Percentiles rank a stretch among this genome's conserved stretches.
Evolutionary conservation across 2,113 vertebrate species (phyloP).

Genomic region (Arothron firmamentum): DNA sequence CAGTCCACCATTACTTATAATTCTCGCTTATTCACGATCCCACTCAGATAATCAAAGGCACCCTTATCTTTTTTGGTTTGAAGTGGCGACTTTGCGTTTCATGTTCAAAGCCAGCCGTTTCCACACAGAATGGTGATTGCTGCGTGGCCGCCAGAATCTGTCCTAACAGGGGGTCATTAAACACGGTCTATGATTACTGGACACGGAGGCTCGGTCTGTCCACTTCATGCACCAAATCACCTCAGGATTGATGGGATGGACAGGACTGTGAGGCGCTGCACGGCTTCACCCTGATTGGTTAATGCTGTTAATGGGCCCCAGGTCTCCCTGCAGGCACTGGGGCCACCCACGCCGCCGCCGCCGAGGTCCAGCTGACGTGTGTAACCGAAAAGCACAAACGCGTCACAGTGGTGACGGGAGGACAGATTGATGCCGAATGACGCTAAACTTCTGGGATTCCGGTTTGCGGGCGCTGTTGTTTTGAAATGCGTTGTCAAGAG

Average conservation of each 20-base stretch:
- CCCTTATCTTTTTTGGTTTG: too few species aligned
- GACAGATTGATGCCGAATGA: slow-evolving; percentile 35
- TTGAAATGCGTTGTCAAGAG: slow-evolving; percentile 37
- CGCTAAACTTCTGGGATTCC: slow-evolving; percentile 41
- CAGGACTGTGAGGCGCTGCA: slow-evolving; percentile 25
- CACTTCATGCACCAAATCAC: slow-evolving; percentile 35
- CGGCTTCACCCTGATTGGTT: neutral
- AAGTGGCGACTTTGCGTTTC: too few species aligned
- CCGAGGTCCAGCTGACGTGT: slow-evolving; percentile 26
- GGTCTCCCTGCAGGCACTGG: too few species aligned
- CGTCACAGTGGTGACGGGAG: slow-evolving; percentile 17
- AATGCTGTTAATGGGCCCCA: too few species aligned
- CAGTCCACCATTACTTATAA: too few species aligned
- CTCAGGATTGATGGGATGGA: slow-evolving; percentile 44
- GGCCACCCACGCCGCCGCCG: slow-evolving; percentile 1
- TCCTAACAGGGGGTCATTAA: slow-evolving; percentile 18
- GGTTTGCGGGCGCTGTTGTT: slow-evolving; percentile 36
- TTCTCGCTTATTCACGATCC: too few species aligned
- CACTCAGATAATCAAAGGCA: too few species aligned
- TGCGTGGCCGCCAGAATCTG: slow-evolving; percentile 6
- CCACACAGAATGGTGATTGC: slow-evolving; percentile 5
- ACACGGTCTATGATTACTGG: slow-evolving; percentile 37
- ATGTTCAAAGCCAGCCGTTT: neutral
- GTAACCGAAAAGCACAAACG: slow-evolving; percentile 3
- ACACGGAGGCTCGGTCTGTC: slow-evolving; percentile 29